Evolutionary conservation across 2,797 vertebrate genomes (phyloP).

Genomic region (Chanos chanos): DNA sequence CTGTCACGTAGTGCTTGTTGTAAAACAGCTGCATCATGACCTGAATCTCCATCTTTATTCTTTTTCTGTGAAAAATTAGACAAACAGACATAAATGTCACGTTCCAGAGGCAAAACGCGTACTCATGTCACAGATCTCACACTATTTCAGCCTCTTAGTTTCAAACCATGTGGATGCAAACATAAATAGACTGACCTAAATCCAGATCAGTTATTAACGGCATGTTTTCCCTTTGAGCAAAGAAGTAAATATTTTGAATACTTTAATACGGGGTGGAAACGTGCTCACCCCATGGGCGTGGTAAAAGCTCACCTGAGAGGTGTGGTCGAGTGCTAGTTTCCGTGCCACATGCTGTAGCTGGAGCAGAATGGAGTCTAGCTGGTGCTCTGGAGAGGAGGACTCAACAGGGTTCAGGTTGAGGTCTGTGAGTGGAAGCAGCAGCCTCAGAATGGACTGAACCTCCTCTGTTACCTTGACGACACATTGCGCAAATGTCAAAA

Average conservation of each 20-base stretch:
- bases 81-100: no score
- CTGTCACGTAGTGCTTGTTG: constrained; percentile 75
- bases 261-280: not conserved
- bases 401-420: not conserved
- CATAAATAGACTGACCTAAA: not conserved
- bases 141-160: no score
- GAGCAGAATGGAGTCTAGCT: constrained; percentile 56
- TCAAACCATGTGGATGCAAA: no score
- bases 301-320: constrained; percentile 52
- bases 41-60: not conserved
- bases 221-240: constrained; percentile 14
- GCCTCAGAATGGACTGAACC: constrained; percentile 63
- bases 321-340: constrained; percentile 58
- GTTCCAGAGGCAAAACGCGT: no score
- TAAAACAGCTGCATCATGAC: constrained; percentile 58
- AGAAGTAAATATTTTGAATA: constrained; percentile 2
- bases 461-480: constrained; percentile 67
- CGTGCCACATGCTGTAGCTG: constrained; percentile 66
- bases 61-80: constrained; percentile 34
- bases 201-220: not conserved
- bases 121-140: no score
- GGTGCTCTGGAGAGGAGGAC: not conserved
- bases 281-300: constrained; percentile 2
- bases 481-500: not conserved
- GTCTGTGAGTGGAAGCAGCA: constrained; percentile 63